A percentile compares a stretch with the other conserved stretches of the same genome.
Evolutionary conservation across 2,888 invertebrate species (phyloP).

Genomic region (Podabrus alpinus): DNA sequence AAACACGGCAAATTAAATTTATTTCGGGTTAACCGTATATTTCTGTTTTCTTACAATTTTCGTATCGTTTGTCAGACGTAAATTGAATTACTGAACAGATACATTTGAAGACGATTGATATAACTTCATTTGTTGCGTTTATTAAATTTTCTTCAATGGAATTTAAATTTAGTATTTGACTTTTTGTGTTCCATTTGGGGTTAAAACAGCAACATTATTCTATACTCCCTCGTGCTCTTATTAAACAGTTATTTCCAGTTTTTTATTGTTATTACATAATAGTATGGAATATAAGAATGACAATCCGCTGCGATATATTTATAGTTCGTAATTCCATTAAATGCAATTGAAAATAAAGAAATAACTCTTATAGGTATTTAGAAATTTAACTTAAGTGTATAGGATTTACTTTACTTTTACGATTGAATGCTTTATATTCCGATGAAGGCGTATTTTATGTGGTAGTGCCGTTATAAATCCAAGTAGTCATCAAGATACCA

Average conservation of each 20-base stretch:
- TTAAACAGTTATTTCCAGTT: not conserved
- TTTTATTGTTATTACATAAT: not conserved
- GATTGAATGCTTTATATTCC: conserved; percentile 28
- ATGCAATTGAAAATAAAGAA: conserved; percentile 20
- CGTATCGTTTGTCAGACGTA: conserved; percentile 41
- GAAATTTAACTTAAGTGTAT: conserved; percentile 39
- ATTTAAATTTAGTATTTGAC: conserved; percentile 19
- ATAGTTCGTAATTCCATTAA: not conserved
- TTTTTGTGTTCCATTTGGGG: conserved; percentile 5
- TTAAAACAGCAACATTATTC: not conserved
- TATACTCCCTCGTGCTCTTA: not conserved
- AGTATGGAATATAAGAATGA: not conserved
- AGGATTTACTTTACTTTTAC: conserved; percentile 34
- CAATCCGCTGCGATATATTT: not conserved
- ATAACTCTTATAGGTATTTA: conserved; percentile 34
- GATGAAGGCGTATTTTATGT: conserved; percentile 30
- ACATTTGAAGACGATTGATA: conserved; percentile 34
- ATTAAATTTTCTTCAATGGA: conserved; percentile 26
- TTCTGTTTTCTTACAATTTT: conserved; percentile 45
- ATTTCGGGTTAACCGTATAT: conserved; percentile 37
- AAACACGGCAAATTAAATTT: conserved; percentile 41
- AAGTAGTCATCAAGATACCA: conserved; percentile 32
- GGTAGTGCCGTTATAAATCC: conserved; percentile 29
- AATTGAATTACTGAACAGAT: conserved; percentile 40
- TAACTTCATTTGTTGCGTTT: conserved; percentile 31